Evolutionary conservation across 2,888 invertebrate species (phyloP), one percentile per base, ranked within the genome.

Genomic region (Xanthorhoe spadicearia): DNA sequence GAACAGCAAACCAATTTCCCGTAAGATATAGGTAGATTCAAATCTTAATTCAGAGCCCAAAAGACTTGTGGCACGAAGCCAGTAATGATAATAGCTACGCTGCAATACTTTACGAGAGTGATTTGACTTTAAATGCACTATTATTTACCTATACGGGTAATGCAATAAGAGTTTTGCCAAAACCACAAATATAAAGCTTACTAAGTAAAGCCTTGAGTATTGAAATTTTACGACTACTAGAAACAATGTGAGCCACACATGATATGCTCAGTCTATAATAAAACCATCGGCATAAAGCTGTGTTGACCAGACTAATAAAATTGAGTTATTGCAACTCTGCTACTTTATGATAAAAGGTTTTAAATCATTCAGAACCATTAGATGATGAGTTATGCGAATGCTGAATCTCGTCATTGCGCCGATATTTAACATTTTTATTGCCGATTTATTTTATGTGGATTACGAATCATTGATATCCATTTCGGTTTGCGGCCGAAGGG

Each of bases 301-400:
- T 86, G 88, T 88, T 90, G 92, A 90, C 90, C 89, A 85, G 83
- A 87, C 89, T 87, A 88, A 92, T 92, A 92, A 92, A 92, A 90
- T 80, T 90, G 91, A 92, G 87, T 91, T 90, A 92, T 89, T 85
- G 84, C 86, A 88, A 89, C 87, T 84, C 86, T 92, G 92, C 84
- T 88, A 89, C 88, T 92, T 89, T 87, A 87, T 87, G 92, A 92
- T 92, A 92, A 91, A 92, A 91, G 90, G 89, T 87, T 92, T 92
- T 92, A 92, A 92, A 90, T 92, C 91, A 92, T 89, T 87, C 88
- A 84, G 83, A 84, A 88, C 92, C 90, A 92, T 92, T 92, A 92
- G 92, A 91, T 90, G 90, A 90, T 91, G 92, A 92, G 89, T 92
- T 91, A 92, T 90, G 83, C 78, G 84, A 77, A 86, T 83, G 86